A percentile compares a stretch with the other conserved stretches of the same genome.
Conservation (phyloP, 2,113 vertebrate genomes). For the Gallinago media region DNA sequence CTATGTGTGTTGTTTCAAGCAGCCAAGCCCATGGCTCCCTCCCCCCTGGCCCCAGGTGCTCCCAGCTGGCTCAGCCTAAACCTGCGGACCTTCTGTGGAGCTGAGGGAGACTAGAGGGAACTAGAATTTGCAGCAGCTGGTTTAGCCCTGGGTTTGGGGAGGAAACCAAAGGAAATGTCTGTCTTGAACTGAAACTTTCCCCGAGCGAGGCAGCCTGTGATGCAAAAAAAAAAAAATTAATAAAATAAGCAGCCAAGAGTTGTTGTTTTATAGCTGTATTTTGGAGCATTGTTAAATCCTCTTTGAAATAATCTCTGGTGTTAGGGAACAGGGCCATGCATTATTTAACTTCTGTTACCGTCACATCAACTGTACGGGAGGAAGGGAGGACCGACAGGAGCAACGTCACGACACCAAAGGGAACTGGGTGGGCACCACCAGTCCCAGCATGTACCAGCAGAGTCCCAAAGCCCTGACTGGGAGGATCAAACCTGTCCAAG, state of each 20-base stretch:
- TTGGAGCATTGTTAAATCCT: slow-evolving; percentile 41
- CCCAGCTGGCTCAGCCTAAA: not conserved
- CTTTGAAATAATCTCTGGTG: not conserved
- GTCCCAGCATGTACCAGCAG: not conserved
- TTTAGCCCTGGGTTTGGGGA: not conserved
- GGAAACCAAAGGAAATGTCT: not conserved
- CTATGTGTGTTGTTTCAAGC: not conserved
- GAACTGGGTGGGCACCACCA: not conserved
- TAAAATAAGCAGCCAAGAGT: not conserved
- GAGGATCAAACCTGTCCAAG: not conserved
- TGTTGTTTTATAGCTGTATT: slow-evolving; percentile 56
- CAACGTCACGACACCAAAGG: fast-evolving
- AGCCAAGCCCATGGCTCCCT: not conserved
- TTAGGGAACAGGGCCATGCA: slow-evolving; percentile 48
- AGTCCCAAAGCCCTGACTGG: not conserved
- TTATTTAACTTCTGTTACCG: not conserved
- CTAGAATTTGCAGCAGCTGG: not conserved
- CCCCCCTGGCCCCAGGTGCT: not conserved
- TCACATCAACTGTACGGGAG: not conserved
- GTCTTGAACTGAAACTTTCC: not conserved
- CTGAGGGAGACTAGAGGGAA: not conserved
- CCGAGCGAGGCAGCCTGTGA: not conserved
- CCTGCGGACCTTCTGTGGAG: fast-evolving
- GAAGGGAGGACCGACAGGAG: not conserved
- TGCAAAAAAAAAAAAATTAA: not conserved